phyloP scores from a whole-genome alignment of 2,113 vertebrate species.

The Saimiri boliviensis region DNA sequence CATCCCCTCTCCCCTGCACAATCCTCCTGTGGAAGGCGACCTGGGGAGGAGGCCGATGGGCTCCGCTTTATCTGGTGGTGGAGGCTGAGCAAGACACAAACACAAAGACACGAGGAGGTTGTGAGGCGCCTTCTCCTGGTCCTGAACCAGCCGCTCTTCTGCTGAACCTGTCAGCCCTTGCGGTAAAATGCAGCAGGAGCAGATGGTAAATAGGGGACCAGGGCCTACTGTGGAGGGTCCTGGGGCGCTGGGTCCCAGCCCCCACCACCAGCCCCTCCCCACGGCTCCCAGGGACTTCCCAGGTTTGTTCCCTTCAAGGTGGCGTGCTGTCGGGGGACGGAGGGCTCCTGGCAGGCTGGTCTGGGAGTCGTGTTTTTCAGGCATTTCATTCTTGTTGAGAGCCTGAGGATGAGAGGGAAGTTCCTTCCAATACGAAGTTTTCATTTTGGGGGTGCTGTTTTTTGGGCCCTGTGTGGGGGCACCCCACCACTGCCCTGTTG shows the following conservation, averaged over 20 bases:
- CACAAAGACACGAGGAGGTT: not conserved
- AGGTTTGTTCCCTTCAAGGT: slow-evolving; percentile 61
- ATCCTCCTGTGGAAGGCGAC: not conserved
- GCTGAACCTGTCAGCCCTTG: slow-evolving; percentile 38
- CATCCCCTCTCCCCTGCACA: not conserved
- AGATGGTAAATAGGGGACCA: slow-evolving; percentile 74
- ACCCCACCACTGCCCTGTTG: not conserved
- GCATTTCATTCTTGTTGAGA: not conserved
- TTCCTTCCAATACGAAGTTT: not conserved
- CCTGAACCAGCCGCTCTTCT: slow-evolving; percentile 50
- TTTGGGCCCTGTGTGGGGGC: not conserved
- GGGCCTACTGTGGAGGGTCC: slow-evolving; percentile 34
- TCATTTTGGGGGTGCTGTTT: not conserved
- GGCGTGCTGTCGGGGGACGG: not conserved
- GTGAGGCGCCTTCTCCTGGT: slow-evolving; percentile 54
- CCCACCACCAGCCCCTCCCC: accelerated
- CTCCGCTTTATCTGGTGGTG: not conserved
- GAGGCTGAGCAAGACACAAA: not conserved
- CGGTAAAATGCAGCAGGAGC: slow-evolving; percentile 68
- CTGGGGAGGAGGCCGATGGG: not conserved
- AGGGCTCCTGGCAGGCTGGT: slow-evolving; percentile 62
- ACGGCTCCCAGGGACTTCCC: slow-evolving; percentile 7
- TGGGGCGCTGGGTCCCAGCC: slow-evolving; percentile 55
- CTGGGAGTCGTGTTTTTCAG: not conserved
- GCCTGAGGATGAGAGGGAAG: not conserved